Evolutionary conservation across 2,888 invertebrate species (phyloP).

Genomic region (Andrena dorsata): DNA sequence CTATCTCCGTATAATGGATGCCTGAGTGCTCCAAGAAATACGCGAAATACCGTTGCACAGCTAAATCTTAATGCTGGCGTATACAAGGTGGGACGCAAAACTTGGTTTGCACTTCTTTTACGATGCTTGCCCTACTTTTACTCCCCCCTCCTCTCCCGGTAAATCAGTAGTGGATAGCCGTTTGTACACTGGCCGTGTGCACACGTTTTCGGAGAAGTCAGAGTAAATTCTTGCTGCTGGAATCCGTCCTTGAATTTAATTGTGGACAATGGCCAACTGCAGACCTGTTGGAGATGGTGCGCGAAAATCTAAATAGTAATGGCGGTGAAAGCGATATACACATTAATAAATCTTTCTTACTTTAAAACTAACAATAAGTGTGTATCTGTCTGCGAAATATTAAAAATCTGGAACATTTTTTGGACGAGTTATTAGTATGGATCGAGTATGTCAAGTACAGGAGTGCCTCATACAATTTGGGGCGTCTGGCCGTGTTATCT

Average conservation of each 20-base stretch:
- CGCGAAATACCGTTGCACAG: conserved; percentile 49
- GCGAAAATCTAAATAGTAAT: neutral
- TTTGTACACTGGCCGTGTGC: conserved; percentile 35
- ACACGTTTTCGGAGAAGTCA: conserved; percentile 50
- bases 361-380: neutral
- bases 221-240: conserved; percentile 50
- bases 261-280: conserved; percentile 15
- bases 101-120: conserved; percentile 62
- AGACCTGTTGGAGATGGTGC: conserved; percentile 13
- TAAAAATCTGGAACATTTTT: neutral
- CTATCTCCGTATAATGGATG: conserved; percentile 18
- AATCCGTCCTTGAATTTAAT: conserved; percentile 71
- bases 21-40: conserved; percentile 57
- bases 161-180: conserved; percentile 43
- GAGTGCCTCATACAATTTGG: neutral
- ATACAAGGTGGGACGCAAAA: conserved; percentile 59
- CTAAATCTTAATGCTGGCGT: conserved; percentile 62
- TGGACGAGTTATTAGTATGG: neutral
- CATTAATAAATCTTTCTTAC: no score
- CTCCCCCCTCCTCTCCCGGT: conserved; percentile 51
- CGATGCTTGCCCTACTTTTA: conserved; percentile 72
- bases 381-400: neutral
- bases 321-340: no score
- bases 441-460: neutral
- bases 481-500: neutral